A percentile compares a stretch with the other conserved stretches of the same genome.
phyloP scores from a whole-genome alignment of 1,140 invertebrate species.

The Monochamus saltuarius region DNA sequence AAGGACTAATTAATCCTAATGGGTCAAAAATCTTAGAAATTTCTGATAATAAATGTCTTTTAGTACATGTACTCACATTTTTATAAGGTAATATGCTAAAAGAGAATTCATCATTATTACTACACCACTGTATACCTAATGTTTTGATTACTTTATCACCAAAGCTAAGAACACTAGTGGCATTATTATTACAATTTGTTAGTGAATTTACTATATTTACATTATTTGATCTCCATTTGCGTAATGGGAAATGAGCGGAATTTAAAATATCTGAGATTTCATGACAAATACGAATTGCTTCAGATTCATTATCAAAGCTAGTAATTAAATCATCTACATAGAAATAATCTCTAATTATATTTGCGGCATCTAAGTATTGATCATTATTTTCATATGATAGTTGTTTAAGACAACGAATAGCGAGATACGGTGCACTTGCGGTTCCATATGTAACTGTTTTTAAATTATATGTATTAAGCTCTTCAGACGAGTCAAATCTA shows the following conservation, averaged over 20 bases:
- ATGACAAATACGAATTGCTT: too few species aligned
- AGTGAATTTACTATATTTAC: not conserved
- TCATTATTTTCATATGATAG: not conserved
- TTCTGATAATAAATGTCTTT: conserved; percentile 12
- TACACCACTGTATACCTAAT: conserved; percentile 10
- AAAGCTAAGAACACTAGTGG: too few species aligned
- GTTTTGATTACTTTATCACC: not conserved
- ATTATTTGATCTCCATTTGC: conserved; percentile 4
- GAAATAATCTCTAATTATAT: not conserved
- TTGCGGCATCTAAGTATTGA: not conserved
- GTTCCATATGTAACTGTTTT: not conserved
- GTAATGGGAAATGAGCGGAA: not conserved
- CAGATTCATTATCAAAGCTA: not conserved
- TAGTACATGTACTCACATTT: not conserved
- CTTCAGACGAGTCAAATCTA: not conserved
- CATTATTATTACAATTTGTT: not conserved
- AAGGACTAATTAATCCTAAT: conserved; percentile 35
- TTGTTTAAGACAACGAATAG: not conserved
- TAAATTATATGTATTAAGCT: not conserved
- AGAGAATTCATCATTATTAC: not conserved
- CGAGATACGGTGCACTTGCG: not conserved
- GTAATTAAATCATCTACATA: not conserved
- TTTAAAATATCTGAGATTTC: too few species aligned
- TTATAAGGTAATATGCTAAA: conserved; percentile 1
- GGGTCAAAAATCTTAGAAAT: conserved; percentile 38